Percentiles rank a stretch among this genome's conserved stretches.
Conservation (phyloP, 2,797 vertebrate genomes). For the Delichon dasypus region DNA sequence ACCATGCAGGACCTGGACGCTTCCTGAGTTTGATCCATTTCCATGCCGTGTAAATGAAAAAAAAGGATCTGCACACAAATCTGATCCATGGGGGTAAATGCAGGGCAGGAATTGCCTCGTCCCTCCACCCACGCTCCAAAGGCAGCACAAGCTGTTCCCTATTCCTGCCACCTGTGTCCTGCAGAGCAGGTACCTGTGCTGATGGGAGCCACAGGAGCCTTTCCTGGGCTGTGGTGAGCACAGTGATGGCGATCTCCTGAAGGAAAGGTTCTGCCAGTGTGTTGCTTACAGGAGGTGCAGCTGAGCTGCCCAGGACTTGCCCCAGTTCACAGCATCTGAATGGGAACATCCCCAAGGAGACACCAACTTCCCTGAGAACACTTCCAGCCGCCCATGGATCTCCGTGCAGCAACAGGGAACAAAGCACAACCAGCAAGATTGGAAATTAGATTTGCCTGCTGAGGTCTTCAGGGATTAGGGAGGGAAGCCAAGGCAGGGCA, state of each 20-base stretch:
- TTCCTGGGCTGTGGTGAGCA: neutral
- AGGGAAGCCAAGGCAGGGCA: neutral
- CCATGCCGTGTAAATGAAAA: neutral
- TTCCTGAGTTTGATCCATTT: neutral
- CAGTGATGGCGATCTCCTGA: neutral
- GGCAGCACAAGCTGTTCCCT: neutral
- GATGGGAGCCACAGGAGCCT: neutral
- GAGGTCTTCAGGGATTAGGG: neutral
- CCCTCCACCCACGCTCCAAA: neutral
- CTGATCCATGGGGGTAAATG: neutral
- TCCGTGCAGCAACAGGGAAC: neutral
- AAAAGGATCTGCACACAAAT: neutral
- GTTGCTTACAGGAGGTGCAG: neutral
- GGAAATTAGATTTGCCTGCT: neutral
- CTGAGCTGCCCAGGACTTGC: neutral
- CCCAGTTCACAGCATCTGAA: fast-evolving
- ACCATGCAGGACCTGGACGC: fast-evolving
- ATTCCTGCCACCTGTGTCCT: neutral
- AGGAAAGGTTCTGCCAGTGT: fast-evolving
- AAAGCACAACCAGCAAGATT: neutral
- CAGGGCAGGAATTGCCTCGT: neutral
- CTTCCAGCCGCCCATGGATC: neutral
- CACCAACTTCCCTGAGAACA: fast-evolving
- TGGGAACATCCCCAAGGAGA: neutral
- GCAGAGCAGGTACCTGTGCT: neutral